These are phyloP conservation scores for Camponotus pennsylvanicus DNA, from an alignment of 1,140 invertebrate genomes.

Conservation along the genomic window DNA sequence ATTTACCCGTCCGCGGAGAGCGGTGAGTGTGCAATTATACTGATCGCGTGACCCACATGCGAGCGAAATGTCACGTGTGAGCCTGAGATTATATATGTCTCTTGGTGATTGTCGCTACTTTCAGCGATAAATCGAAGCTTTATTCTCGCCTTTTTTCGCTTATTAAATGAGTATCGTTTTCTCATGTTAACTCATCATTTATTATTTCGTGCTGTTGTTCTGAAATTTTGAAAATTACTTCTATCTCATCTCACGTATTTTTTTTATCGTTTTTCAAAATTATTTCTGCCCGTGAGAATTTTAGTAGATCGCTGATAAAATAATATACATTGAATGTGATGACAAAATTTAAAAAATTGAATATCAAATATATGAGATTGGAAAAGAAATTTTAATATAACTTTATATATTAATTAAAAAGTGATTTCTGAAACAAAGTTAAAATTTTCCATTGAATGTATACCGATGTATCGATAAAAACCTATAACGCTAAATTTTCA, in stretches of 20 bases:
- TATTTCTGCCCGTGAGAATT: background rate
- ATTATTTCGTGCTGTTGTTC: background rate
- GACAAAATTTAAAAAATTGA: no score
- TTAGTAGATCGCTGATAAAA: background rate
- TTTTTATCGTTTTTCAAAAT: background rate
- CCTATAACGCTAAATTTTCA: background rate
- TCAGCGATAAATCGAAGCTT: background rate
- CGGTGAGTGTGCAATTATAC: conserved; percentile 87
- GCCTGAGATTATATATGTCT: background rate
- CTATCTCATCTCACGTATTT: background rate
- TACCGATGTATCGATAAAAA: background rate
- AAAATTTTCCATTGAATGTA: background rate
- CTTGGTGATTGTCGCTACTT: background rate
- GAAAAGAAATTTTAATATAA: background rate
- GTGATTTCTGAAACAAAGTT: background rate
- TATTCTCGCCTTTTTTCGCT: background rate
- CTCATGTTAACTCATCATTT: background rate
- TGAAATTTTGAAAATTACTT: background rate
- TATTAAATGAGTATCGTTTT: background rate
- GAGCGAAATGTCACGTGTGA: conserved; percentile 32
- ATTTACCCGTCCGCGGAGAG: conserved; percentile 93
- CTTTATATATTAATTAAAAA: background rate
- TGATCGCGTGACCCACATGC: background rate
- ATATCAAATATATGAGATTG: background rate
- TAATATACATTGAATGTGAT: background rate